Base-by-base conservation (phyloP, 2,797 vertebrate genomes). In the Loriculus beryllinus region DNA sequence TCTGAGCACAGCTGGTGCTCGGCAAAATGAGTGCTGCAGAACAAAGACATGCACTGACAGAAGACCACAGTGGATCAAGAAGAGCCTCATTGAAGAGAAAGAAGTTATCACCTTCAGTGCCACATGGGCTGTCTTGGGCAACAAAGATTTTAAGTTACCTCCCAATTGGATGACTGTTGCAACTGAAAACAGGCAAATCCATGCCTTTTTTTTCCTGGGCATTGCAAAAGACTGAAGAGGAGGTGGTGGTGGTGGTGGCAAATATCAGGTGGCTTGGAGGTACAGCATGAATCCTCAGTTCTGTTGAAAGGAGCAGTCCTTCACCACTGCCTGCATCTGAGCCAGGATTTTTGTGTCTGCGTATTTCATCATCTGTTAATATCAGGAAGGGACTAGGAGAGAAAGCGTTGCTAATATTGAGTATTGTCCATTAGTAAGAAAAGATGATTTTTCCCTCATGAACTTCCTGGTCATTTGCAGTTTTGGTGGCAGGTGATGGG, bases 271-370 rank as follows among this genome's bases (percentile, higher is more conserved):
- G 39, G 31, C 57, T 83, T 78, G 52, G 62, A 69, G 65, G 49
- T 26, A 9, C 0, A 3, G 29, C 3, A 1, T 49, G 29, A 71
- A 14, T 45, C 57, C 43, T 81, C 0, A 0, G 7, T 31, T 40
- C 37, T 82, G 2, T 33, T 91, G 82, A 72, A 80, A 85, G 60
- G 47, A 91, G 20, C 25, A 47, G 12, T 69, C 62, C 47, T 81
- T 81, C 37, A 40, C 40, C 49, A 16, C 2, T 19, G 51, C 10
- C 67, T 74, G 39, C 33, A 15, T 18, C 0, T 0, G 35, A 74
- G 42, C 39, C 35, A 31, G 47, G 10, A 18, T 33, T 85, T 75
- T 3, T 28, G 40, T 5, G 37, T 70, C 56, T 51, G 6, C 35
- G 5, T 77, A 5, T 89, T 82, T 91, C 45, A 14, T 47, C 40